These are phyloP conservation scores for Cryptocheilus praepositus DNA, from an alignment of 2,888 invertebrate species.

Conservation along the genomic window DNA sequence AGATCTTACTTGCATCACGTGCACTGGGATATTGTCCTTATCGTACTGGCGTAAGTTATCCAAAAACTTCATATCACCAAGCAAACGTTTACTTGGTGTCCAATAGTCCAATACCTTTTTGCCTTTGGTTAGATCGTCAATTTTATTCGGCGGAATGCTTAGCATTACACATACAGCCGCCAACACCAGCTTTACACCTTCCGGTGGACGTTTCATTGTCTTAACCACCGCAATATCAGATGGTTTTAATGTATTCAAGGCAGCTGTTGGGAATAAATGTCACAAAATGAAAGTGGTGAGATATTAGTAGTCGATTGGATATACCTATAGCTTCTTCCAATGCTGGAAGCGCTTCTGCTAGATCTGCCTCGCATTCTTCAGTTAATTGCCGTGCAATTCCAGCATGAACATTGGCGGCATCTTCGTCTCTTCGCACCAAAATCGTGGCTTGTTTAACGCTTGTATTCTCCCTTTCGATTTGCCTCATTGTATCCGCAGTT, in stretches of 20 bases:
- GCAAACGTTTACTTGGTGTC: constrained; percentile 82
- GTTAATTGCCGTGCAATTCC: constrained; percentile 78
- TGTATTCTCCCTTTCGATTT: constrained; percentile 78
- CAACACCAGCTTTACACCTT: constrained; percentile 79
- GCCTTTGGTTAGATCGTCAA: constrained; percentile 74
- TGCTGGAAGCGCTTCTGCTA: constrained; percentile 82
- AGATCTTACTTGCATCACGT: constrained; percentile 76
- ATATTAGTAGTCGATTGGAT: background rate
- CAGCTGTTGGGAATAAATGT: constrained; percentile 54
- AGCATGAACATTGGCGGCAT: constrained; percentile 79
- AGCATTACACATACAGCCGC: constrained; percentile 80
- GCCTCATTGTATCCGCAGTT: constrained; percentile 76
- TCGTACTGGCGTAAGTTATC: constrained; percentile 81
- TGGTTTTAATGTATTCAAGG: constrained; percentile 82
- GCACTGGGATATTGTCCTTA: constrained; percentile 81
- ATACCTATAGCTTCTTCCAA: constrained; percentile 79
- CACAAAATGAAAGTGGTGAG: background rate
- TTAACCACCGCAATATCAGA: constrained; percentile 81
- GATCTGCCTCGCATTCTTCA: constrained; percentile 81
- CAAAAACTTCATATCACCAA: constrained; percentile 83
- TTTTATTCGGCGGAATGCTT: constrained; percentile 76
- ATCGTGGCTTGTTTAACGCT: constrained; percentile 78
- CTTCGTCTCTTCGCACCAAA: constrained; percentile 79
- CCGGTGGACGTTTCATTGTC: constrained; percentile 82
- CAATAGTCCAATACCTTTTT: constrained; percentile 80